Evolutionary conservation across 2,113 vertebrate genomes (phyloP).

Genomic region (Bufo bufo): DNA sequence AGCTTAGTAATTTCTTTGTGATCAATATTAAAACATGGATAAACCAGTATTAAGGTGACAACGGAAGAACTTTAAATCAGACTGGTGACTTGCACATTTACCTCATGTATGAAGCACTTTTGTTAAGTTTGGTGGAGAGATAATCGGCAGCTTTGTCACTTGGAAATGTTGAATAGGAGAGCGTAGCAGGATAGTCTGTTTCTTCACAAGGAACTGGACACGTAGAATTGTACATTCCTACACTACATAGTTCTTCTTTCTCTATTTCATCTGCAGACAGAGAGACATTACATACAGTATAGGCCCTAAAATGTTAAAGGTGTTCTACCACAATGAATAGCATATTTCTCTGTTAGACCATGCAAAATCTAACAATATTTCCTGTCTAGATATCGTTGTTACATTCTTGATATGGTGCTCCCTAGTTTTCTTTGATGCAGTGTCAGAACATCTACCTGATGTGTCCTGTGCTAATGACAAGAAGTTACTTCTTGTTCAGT

Average conservation of each 20-base stretch:
- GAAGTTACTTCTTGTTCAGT: too few species aligned
- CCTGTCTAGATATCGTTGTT: too few species aligned
- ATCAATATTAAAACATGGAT: neutral
- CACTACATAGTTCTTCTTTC: conserved; percentile 67
- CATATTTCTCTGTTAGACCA: too few species aligned
- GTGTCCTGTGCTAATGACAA: too few species aligned
- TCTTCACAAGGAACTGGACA: conserved; percentile 76
- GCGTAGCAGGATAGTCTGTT: conserved; percentile 69
- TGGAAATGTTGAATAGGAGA: conserved; percentile 75
- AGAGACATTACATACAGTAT: neutral
- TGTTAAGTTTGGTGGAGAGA: conserved; percentile 70
- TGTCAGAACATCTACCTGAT: too few species aligned
- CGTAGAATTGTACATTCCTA: conserved; percentile 74
- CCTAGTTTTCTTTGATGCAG: too few species aligned
- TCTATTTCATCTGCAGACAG: conserved; percentile 71
- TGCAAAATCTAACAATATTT: too few species aligned
- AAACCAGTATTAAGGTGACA: conserved; percentile 45
- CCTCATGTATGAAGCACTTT: conserved; percentile 71
- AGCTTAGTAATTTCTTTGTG: conserved; percentile 22
- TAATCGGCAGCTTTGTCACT: conserved; percentile 66
- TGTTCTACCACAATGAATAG: too few species aligned
- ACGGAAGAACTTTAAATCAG: conserved; percentile 13
- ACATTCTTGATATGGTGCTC: too few species aligned
- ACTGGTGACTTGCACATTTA: conserved; percentile 49
- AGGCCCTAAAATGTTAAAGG: neutral